Evolutionary conservation across 2,888 invertebrate genomes (phyloP), one percentile per base, ranked within the genome.

Genomic region (Eurytoma californica): DNA sequence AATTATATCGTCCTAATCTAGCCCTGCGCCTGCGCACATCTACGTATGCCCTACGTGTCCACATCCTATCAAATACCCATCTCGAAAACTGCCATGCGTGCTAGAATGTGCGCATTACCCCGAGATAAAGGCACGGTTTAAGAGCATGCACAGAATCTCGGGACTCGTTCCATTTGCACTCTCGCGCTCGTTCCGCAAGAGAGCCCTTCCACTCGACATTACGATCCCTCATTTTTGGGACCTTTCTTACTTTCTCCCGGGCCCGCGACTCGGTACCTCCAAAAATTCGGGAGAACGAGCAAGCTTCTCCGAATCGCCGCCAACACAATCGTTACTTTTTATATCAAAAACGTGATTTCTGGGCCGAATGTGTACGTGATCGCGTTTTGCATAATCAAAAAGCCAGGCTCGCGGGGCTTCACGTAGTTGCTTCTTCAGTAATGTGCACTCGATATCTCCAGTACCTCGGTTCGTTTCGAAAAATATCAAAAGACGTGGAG

Each of bases 1-100:
- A 90, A 90, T 90, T 90, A 90, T 90, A 90, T 90, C 89, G 88
- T 88, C 87, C 88, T 89, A 89, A 90, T 90, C 90, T 90, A 87
- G 86, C 85, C 84, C 84, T 85, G 87, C 85, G 86, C 85, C 73
- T 53, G 66, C 24, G 28, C 65, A 85, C 84, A 81, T 85, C 85
- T 86, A 86, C 85, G 84, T 86, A 86, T 65, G 55, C 82, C 82
- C 86, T 87, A 88, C 89, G 88, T 87, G 87, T 87, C 85, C 86
- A 82, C 86, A 83, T 88, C 73, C 86, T 89, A 90, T 90, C 90
- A 88, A 89, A 89, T 87, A 87, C 86, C 87, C 88, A 90, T 90
- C 90, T 89, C 85, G 86, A 87, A 88, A 87, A 89, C 85, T 88
- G 87, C 87, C 85, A 89, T 86, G 88, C 90, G 89, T 90, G 89